Conservation (phyloP, 2,888 invertebrate species). For the Notodonta ziczac region DNA sequence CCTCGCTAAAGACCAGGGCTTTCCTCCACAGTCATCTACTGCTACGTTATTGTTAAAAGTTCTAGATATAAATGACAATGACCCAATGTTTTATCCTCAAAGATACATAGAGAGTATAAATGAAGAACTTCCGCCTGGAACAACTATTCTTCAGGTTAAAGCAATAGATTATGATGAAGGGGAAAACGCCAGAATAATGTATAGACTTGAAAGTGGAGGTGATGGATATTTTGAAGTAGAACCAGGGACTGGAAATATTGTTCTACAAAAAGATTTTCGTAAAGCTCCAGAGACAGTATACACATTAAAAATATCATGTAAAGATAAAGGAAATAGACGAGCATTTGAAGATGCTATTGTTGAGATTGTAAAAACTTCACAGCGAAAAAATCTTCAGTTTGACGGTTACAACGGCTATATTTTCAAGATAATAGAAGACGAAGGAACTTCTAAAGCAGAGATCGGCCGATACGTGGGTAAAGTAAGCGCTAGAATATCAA, state of each 20-base stretch:
- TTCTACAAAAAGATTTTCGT: conserved; percentile 87
- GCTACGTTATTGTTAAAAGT: conserved; percentile 93
- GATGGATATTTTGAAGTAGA: conserved; percentile 93
- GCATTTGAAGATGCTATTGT: conserved; percentile 91
- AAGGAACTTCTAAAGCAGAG: conserved; percentile 85
- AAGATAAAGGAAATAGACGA: conserved; percentile 91
- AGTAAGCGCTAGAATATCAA: conserved; percentile 86
- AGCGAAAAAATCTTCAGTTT: conserved; percentile 90
- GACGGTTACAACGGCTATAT: conserved; percentile 90
- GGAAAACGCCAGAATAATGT: conserved; percentile 93
- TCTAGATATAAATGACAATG: conserved; percentile 96
- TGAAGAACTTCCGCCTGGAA: conserved; percentile 87
- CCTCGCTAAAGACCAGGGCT: conserved; percentile 95
- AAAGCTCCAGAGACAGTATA: conserved; percentile 88
- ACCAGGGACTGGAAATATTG: conserved; percentile 90
- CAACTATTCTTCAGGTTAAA: conserved; percentile 88
- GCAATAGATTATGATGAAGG: conserved; percentile 95
- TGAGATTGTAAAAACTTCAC: conserved; percentile 90
- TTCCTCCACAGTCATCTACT: conserved; percentile 94
- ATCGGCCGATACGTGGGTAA: conserved; percentile 90
- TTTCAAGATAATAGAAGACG: conserved; percentile 93
- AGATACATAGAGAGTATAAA: conserved; percentile 92
- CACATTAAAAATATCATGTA: conserved; percentile 90
- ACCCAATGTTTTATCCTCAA: conserved; percentile 95
- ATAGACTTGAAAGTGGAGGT: conserved; percentile 90